phyloP scores from a whole-genome alignment of 2,797 vertebrate species.

The Artibeus lituratus region DNA sequence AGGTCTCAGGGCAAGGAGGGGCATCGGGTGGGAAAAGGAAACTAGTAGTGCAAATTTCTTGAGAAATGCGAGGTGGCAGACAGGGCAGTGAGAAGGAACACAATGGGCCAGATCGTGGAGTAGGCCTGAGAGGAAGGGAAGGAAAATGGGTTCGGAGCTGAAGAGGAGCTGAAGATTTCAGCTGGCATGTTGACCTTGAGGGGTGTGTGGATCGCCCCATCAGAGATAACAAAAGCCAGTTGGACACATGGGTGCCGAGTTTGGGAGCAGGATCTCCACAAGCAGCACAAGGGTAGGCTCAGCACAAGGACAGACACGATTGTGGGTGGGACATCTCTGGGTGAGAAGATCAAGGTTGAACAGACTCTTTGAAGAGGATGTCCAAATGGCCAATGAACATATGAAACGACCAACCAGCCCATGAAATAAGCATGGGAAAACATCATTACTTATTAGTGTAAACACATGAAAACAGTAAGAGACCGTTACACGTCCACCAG shows the following conservation, averaged over 20 bases:
- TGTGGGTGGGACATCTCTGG: neutral
- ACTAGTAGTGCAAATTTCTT: neutral
- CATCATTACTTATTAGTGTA: neutral
- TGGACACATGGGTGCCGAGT: neutral
- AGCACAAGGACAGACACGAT: neutral
- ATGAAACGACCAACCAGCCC: neutral
- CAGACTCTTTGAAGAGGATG: neutral
- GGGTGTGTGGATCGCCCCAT: neutral
- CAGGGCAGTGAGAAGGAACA: neutral
- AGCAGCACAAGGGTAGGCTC: neutral
- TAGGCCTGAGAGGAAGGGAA: neutral
- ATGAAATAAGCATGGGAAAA: neutral
- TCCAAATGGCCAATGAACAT: neutral
- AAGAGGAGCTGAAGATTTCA: neutral
- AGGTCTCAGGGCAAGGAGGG: neutral
- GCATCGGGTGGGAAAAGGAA: neutral
- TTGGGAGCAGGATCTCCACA: neutral
- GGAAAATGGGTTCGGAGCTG: neutral
- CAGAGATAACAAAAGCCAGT: neutral
- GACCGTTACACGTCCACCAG: neutral
- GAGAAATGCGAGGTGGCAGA: neutral
- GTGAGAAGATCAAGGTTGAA: neutral
- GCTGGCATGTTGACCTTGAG: neutral
- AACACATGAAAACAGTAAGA: neutral
- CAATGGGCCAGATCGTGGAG: neutral